Evolutionary conservation across 2,113 vertebrate species (phyloP).

Genomic region (Leptosomus discolor): DNA sequence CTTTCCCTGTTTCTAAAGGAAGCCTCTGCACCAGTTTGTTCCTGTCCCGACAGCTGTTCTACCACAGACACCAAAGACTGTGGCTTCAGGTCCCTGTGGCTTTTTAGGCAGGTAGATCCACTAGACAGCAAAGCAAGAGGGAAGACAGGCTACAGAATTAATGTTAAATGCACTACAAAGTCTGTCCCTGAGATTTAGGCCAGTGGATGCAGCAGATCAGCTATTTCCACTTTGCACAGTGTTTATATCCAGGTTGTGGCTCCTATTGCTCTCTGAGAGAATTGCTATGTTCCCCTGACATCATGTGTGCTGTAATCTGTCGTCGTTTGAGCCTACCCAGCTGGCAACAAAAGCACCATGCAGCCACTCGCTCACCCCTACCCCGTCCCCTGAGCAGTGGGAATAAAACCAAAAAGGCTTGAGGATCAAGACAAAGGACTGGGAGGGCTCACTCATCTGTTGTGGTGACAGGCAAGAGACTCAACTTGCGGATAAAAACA

Average conservation of each 20-base stretch:
- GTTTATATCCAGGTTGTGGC: background rate
- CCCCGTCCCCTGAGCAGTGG: too few species aligned
- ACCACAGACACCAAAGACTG: background rate
- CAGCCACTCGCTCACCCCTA: too few species aligned
- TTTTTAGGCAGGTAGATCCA: background rate
- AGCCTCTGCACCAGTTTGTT: background rate
- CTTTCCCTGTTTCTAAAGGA: background rate
- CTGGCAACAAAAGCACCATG: too few species aligned
- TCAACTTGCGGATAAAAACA: too few species aligned
- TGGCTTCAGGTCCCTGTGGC: background rate
- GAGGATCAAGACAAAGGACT: too few species aligned
- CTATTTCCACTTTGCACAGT: background rate
- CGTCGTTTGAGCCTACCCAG: too few species aligned
- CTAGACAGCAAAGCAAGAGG: background rate
- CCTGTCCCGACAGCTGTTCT: background rate
- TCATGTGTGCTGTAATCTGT: background rate
- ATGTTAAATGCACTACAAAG: background rate
- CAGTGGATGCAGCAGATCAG: background rate
- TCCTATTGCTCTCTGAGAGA: background rate
- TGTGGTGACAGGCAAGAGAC: too few species aligned
- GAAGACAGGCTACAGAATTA: background rate
- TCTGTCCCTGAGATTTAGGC: background rate
- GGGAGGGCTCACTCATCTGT: too few species aligned
- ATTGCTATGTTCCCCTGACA: background rate
- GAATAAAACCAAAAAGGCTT: too few species aligned